Conservation (phyloP, 2,113 vertebrate species). For the Pycnonotus jocosus region DNA sequence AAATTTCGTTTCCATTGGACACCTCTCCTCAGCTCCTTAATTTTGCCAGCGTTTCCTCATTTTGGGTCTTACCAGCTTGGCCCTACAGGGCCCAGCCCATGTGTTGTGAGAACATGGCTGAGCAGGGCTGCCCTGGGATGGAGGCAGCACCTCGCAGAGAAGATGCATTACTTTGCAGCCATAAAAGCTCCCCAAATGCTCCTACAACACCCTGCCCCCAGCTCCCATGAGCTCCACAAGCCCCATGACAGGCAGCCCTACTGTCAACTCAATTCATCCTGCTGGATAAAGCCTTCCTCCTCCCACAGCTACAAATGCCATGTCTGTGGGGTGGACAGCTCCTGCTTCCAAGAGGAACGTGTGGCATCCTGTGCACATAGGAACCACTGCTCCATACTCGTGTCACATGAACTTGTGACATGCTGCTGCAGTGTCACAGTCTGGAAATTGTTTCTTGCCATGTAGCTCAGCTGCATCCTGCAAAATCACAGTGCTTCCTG, state of each 20-base stretch:
- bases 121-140: not conserved
- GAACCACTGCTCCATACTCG: not conserved
- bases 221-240: not conserved
- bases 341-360: not conserved
- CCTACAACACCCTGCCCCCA: not conserved
- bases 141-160: not conserved
- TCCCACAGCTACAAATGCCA: not conserved
- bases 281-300: not conserved
- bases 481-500: not conserved
- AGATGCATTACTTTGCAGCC: not conserved
- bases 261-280: not conserved
- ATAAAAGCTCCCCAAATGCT: not conserved
- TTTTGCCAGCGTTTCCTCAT: not conserved
- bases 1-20: not conserved
- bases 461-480: not conserved
- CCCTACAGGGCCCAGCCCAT: not conserved
- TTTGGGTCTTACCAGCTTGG: not conserved
- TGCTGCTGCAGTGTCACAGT: not conserved
- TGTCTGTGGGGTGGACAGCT: not conserved
- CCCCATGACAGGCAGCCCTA: not conserved
- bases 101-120: not conserved
- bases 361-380: not conserved
- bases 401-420: not conserved
- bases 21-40: not conserved
- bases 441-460: not conserved